These are phyloP conservation scores for Cervus canadensis DNA, from an alignment of 2,113 vertebrate species.

Conservation along the genomic window DNA sequence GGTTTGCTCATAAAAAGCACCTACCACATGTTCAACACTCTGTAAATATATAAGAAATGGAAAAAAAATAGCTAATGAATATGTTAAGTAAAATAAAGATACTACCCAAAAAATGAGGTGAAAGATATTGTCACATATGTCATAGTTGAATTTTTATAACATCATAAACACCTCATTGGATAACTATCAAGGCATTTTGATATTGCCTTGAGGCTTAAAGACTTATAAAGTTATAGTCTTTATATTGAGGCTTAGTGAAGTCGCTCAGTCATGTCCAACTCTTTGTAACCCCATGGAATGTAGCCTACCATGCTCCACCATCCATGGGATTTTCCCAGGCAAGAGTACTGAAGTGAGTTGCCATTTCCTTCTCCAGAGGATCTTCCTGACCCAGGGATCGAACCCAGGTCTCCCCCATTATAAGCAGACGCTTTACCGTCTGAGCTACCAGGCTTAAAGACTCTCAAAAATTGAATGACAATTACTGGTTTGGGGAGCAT, in stretches of 20 bases:
- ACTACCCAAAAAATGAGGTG: neutral
- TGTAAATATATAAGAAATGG: neutral
- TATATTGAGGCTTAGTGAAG: neutral
- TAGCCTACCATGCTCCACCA: neutral
- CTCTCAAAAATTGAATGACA: no score
- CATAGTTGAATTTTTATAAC: neutral
- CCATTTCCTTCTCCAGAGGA: neutral
- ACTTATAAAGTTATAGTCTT: neutral
- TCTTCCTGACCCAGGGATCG: rapidly evolving
- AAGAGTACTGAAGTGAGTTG: neutral
- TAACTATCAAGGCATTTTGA: neutral
- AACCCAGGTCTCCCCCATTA: neutral
- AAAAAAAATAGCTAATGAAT: neutral
- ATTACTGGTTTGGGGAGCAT: no score
- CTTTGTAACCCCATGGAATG: rapidly evolving
- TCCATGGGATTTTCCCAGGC: neutral
- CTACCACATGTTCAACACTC: neutral
- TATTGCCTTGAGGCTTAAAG: neutral
- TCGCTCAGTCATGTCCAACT: rapidly evolving
- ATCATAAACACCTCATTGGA: neutral
- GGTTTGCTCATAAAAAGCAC: neutral
- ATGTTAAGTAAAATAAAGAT: neutral
- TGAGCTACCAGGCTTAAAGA: no score
- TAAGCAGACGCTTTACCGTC: neutral
- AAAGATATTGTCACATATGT: neutral